Base-by-base conservation (phyloP, 2,113 vertebrate species). In the Chamaetylas fuelleborni region DNA sequence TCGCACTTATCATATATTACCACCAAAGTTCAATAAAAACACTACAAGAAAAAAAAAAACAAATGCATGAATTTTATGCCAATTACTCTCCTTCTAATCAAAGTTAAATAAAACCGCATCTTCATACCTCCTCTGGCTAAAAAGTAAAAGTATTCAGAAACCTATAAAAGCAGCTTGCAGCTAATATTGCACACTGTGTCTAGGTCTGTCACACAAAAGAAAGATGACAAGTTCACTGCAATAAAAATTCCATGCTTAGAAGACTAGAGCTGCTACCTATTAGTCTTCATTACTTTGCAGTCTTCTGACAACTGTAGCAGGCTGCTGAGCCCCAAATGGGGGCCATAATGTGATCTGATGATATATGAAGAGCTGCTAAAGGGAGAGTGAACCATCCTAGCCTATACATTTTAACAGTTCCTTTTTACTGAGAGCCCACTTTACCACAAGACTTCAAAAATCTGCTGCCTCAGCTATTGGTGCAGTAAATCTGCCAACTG, bases 201-300 rank as follows among this genome's bases (percentile, higher is more conserved):
- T 97, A 97, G 98, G 95, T 98, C 98, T 98, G 98, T 98, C 98
- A 98, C 97, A 98, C 97, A 98, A 98, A 98, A 98, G 98, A 98
- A 98, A 98, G 98, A 98, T 98, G 98, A 98, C 98, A 98, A 98
- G 98, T 98, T 98, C 92, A 91, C 98, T 97, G 98, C 98, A 98
- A 98, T 98, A 98, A 98, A 98, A 98, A 98, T 98, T 98, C 98
- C 98, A 98, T 98, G 98, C 98, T 98, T 98, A 98, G 98, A 98
- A 98, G 98, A 98, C 98, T 96, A 97, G 92, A 97, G 98, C 98
- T 97, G 98, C 98, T 98, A 97, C 98, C 98, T 98, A 98, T 99
- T 98, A 98, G 98, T 98, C 98, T 98, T 99, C 98, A 99, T 99
- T 99, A 99, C 98, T 98, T 98, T 98, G 98, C 98, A 98, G 98